Evolutionary conservation across 2,797 vertebrate genomes (phyloP).

Genomic region (Benthosema pterotum): DNA sequence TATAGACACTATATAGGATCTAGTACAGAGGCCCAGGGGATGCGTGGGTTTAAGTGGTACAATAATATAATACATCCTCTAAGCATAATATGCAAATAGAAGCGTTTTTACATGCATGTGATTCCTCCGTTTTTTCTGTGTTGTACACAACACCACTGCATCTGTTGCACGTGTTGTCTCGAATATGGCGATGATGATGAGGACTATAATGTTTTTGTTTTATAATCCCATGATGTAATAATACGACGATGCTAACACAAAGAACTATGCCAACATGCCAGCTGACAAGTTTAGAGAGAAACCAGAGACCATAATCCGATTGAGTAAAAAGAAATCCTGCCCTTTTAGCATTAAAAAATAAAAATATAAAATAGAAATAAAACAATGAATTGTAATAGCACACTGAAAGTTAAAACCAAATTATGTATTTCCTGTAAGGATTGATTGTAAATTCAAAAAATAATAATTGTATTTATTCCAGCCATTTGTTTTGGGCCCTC

Average conservation of each 20-base stretch:
- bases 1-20: too few species aligned
- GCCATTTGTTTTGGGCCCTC: slow-evolving; percentile 42
- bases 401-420: slow-evolving; percentile 11
- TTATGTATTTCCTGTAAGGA: slow-evolving; percentile 37
- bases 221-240: slow-evolving; percentile 19
- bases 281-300: slow-evolving; percentile 31
- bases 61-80: slow-evolving; percentile 23
- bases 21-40: too few species aligned
- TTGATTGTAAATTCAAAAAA: slow-evolving; percentile 46
- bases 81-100: slow-evolving; percentile 34
- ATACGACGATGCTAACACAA: slow-evolving; percentile 44
- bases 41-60: too few species aligned
- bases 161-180: slow-evolving; percentile 18
- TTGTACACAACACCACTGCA: slow-evolving; percentile 38
- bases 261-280: slow-evolving; percentile 41
- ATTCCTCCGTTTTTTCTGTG: slow-evolving; percentile 50
- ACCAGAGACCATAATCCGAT: not conserved
- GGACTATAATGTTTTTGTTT: slow-evolving; percentile 28
- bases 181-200: slow-evolving; percentile 22
- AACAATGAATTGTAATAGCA: too few species aligned
- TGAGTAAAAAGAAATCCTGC: too few species aligned
- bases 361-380: too few species aligned
- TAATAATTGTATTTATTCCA: slow-evolving; percentile 53
- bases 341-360: too few species aligned
- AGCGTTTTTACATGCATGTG: slow-evolving; percentile 44